Base-by-base conservation (phyloP, 2,888 invertebrate species). In the Petrophora chlorosata region DNA sequence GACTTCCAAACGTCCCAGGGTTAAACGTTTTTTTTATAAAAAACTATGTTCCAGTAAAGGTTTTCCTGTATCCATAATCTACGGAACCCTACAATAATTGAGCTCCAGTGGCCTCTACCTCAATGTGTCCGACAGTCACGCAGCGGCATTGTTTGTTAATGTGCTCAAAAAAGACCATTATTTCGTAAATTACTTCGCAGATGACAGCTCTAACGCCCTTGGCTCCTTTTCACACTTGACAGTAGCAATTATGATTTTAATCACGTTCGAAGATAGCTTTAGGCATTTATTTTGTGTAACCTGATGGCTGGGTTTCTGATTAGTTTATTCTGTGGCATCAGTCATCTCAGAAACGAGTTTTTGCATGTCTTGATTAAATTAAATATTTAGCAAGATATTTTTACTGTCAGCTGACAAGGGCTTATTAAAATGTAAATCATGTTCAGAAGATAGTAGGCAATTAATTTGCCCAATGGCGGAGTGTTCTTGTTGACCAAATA, bases 41-140 rank as follows among this genome's bases (percentile, higher is more conserved):
- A n/a, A n/a, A n/a, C n/a, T n/a, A n/a, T n/a, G n/a, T 29, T 3
- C 33, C 17, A 41, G 43, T 10, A 36, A 29, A 38, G 10, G 38
- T 48, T 48, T 28, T 14, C 5, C 17, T 14, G 32, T 12, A 13
- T 12, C 22, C 22, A 25, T 25, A 10, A 25, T 25, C 44, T 13
- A 42, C 43, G 29, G 41, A 52, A 43, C 44, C 46, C 50, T 43
- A 42, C 46, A 22, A 41, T 16, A 42, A 33, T 50, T 42, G 57
- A 57, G 58, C 55, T 47, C 41, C 40, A 12, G 34, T 45, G 48
- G 38, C 64, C 64, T 64, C 57, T 48, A 54, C 62, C 60, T 57
- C 51, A 59, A 51, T 62, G 39, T 41, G 51, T 50, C 41, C 40
- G 42, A 40, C 32, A 34, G 33, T 44, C 34, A 43, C 36, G 33